Conservation (phyloP, 2,797 vertebrate species). For the Heliangelus exortis region DNA sequence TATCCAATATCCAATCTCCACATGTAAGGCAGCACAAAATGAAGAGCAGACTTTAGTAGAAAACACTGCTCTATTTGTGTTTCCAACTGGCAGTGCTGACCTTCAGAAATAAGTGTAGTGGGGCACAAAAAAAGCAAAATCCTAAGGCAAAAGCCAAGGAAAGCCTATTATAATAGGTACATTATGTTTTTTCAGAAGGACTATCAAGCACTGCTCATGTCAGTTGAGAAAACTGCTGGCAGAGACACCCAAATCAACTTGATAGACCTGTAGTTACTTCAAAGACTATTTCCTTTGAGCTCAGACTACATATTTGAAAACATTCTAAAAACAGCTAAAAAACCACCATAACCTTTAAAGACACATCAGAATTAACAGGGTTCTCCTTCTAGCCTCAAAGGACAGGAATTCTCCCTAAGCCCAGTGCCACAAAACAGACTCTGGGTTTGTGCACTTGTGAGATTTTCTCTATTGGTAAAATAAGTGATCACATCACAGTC, state of each 20-base stretch:
- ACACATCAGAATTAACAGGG: neutral
- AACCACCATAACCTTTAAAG: neutral
- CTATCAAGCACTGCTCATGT: neutral
- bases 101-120: neutral
- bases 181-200: neutral
- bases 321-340: neutral
- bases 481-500: neutral
- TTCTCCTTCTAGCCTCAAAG: neutral
- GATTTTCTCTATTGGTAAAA: neutral
- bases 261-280: neutral
- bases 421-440: neutral
- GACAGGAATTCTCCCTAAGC: neutral
- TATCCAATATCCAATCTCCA: neutral
- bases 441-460: neutral
- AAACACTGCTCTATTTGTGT: neutral
- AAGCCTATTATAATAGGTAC: neutral
- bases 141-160: neutral
- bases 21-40: constrained; percentile 11
- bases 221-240: neutral
- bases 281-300: neutral
- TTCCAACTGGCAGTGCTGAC: neutral
- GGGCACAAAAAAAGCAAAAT: neutral
- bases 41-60: neutral
- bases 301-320: neutral
- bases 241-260: neutral